Evolutionary conservation across 64 coral and sea anemone genomes (phyloP).

Genomic region (Porites australiensis): DNA sequence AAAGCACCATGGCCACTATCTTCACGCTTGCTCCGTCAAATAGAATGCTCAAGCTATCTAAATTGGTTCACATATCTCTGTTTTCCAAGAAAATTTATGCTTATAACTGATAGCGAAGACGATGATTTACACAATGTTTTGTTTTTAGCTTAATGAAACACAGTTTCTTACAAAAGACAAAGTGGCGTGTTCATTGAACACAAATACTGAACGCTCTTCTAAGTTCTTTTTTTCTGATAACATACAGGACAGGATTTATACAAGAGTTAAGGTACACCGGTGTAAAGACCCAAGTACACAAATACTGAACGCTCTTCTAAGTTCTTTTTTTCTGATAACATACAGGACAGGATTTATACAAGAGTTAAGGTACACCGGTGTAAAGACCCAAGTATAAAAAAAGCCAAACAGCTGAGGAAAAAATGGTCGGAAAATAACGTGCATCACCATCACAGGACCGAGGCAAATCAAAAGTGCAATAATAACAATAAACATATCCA

Average conservation of each 20-base stretch:
- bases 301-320: not conserved
- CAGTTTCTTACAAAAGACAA: no score
- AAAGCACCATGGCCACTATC: no score
- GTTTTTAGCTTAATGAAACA: no score
- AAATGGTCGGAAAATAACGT: no score
- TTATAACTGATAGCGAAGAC: no score
- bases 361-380: not conserved
- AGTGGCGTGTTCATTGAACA: not conserved
- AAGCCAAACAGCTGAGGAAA: not conserved
- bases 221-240: not conserved
- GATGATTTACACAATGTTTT: no score
- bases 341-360: constrained; percentile 15
- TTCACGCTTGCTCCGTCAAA: no score
- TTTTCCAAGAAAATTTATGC: no score
- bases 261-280: not conserved
- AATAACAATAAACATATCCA: not conserved
- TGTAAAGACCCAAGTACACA: not conserved
- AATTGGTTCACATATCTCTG: no score
- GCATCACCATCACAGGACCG: not conserved
- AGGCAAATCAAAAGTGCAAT: not conserved
- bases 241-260: constrained; percentile 10
- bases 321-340: not conserved
- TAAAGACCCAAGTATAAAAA: not conserved
- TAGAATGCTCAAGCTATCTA: no score
- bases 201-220: not conserved